These are phyloP conservation scores for Drosophila eugracilis DNA, from an alignment of 1,140 invertebrate genomes.

Conservation along the genomic window DNA sequence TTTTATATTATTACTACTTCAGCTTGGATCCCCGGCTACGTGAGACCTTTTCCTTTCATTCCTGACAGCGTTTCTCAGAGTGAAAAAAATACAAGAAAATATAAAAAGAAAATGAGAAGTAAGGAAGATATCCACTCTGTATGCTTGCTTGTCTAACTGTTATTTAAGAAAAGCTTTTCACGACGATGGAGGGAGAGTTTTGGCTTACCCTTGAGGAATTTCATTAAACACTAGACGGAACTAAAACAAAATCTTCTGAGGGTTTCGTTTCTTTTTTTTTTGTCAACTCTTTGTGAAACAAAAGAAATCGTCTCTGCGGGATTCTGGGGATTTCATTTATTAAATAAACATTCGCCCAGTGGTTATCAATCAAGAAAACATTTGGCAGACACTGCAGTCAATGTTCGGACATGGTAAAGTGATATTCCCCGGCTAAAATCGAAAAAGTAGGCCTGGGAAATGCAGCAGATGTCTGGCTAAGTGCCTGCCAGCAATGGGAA, in stretches of 20 bases:
- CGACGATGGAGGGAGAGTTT: conserved; percentile 3
- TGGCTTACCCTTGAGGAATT: conserved; percentile 23
- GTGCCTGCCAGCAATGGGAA: conserved; percentile 36
- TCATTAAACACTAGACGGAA: conserved; percentile 28
- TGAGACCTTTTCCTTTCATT: conserved; percentile 63
- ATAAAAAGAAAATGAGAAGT: neutral
- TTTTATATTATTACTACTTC: conserved; percentile 76
- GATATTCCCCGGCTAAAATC: conserved; percentile 31
- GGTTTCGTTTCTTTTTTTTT: too few species aligned
- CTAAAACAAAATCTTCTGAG: conserved; percentile 26
- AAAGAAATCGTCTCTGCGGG: conserved; percentile 48
- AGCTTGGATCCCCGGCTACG: conserved; percentile 58
- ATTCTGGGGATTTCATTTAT: conserved; percentile 58
- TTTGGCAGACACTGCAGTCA: conserved; percentile 33
- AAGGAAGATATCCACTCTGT: conserved; percentile 12
- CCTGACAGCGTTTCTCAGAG: conserved; percentile 32
- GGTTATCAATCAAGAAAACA: conserved; percentile 70
- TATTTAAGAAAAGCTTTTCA: conserved; percentile 43
- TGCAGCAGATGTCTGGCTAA: conserved; percentile 68
- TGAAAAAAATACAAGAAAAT: neutral
- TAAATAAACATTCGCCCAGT: conserved; percentile 68
- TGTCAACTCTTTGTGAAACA: conserved; percentile 31
- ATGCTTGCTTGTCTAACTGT: conserved; percentile 34
- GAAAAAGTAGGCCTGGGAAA: conserved; percentile 65
- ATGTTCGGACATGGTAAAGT: conserved; percentile 35